Conservation (phyloP, 2,888 invertebrate species). For the Harmothoe impar region DNA sequence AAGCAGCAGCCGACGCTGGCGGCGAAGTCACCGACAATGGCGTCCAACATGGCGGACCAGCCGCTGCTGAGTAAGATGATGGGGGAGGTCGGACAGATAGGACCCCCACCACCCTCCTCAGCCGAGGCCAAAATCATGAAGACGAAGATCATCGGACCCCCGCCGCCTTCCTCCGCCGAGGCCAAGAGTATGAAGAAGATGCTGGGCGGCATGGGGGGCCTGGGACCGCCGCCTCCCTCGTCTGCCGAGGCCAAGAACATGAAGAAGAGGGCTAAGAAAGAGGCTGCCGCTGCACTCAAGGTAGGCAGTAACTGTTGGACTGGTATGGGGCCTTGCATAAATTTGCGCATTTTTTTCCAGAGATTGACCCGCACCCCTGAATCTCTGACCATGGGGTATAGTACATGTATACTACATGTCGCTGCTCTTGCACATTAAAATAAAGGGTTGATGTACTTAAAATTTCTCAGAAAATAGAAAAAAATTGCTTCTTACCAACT, state of each 20-base stretch:
- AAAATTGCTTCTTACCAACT: too few species aligned
- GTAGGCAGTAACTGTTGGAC: too few species aligned
- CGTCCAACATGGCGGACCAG: constrained; percentile 38
- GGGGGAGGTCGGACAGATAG: constrained; percentile 52
- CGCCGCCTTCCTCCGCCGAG: constrained; percentile 31
- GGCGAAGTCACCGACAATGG: background rate
- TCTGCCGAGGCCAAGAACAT: constrained; percentile 34
- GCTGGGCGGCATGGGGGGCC: background rate
- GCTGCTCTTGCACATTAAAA: too few species aligned
- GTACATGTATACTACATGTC: too few species aligned
- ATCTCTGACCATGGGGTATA: too few species aligned
- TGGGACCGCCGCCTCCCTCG: constrained; percentile 33
- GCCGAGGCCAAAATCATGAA: constrained; percentile 51
- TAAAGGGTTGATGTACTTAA: too few species aligned
- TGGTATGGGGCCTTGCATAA: too few species aligned
- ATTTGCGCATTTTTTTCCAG: too few species aligned
- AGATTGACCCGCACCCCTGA: too few species aligned
- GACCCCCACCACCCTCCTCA: constrained; percentile 38
- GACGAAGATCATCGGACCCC: constrained; percentile 12
- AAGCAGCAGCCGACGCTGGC: background rate
- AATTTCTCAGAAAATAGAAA: too few species aligned
- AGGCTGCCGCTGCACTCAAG: constrained; percentile 35
- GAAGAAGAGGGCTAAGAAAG: constrained; percentile 48
- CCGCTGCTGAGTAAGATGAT: constrained; percentile 50
- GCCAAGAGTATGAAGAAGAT: constrained; percentile 51